Percentiles rank a stretch among this genome's conserved stretches.
Evolutionary conservation across 2,888 invertebrate genomes (phyloP).

Genomic region (Drosophila affinis): DNA sequence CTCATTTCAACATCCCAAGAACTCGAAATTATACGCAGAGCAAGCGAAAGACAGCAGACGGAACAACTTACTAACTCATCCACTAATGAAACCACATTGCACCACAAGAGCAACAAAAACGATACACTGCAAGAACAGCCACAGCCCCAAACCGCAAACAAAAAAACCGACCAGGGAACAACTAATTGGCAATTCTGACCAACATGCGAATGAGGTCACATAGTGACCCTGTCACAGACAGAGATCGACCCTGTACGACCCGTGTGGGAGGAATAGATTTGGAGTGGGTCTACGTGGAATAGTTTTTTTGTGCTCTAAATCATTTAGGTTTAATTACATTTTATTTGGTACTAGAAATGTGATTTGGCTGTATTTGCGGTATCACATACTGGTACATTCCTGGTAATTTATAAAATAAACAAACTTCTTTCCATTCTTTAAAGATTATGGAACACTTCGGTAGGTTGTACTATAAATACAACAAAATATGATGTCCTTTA

Average conservation of each 20-base stretch:
- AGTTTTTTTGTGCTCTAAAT: background rate
- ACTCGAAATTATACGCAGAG: background rate
- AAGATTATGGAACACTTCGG: no score
- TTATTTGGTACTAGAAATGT: no score
- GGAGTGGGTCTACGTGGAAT: background rate
- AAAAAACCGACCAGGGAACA: slow-evolving; percentile 9
- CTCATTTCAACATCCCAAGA: no score
- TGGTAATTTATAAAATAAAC: no score
- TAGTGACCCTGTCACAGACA: slow-evolving; percentile 5
- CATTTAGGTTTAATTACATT: no score
- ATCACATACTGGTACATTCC: no score
- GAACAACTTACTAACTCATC: slow-evolving; percentile 25
- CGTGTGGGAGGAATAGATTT: background rate
- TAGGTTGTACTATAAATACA: no score
- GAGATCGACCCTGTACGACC: slow-evolving; percentile 11
- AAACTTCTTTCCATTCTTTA: no score
- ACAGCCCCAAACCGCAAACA: slow-evolving; percentile 9
- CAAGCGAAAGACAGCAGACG: slow-evolving; percentile 4
- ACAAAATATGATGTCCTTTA: no score
- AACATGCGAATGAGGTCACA: slow-evolving; percentile 44
- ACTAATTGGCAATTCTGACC: slow-evolving; percentile 48
- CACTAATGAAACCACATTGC: slow-evolving; percentile 41
- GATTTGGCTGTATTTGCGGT: no score
- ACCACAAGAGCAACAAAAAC: slow-evolving; percentile 35
- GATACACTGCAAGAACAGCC: background rate